Conservation (phyloP, 1,140 invertebrate species). For the Diorhabda elongata region DNA sequence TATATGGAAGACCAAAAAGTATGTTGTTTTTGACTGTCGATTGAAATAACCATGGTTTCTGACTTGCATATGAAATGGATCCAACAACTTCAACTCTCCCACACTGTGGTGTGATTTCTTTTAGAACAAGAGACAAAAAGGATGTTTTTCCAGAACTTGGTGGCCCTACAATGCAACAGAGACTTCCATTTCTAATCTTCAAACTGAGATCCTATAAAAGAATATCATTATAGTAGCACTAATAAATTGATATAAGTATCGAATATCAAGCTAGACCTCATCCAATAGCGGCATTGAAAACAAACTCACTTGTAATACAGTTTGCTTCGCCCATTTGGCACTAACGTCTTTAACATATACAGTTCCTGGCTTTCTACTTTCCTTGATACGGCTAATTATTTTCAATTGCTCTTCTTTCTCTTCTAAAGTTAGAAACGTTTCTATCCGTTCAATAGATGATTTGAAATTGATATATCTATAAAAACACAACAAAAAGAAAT, state of each 20-base stretch:
- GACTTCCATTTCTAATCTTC: not conserved
- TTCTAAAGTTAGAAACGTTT: constrained; percentile 50
- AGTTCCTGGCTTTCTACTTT: not conserved
- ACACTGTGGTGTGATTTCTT: constrained; percentile 59
- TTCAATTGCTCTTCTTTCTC: constrained; percentile 32
- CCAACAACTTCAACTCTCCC: constrained; percentile 63
- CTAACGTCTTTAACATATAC: constrained; percentile 3
- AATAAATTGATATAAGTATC: not conserved
- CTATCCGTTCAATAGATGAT: constrained; percentile 60
- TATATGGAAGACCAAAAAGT: constrained; percentile 67
- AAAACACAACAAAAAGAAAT: not conserved
- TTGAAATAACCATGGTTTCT: constrained; percentile 75
- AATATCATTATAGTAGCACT: not conserved
- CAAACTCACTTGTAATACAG: constrained; percentile 8
- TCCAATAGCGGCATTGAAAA: not conserved
- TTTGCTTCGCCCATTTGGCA: not conserved
- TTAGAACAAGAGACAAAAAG: constrained; percentile 50
- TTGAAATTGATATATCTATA: constrained; percentile 48
- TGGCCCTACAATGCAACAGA: constrained; percentile 11
- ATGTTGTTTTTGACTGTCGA: constrained; percentile 71
- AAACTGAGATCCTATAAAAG: constrained; percentile 6
- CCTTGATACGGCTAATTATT: not conserved
- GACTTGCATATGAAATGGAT: constrained; percentile 65
- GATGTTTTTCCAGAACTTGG: constrained; percentile 10
- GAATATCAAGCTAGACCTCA: too few relatives aligned